Conservation (phyloP, 2,797 vertebrate genomes). For the Typhlichthys subterraneus region DNA sequence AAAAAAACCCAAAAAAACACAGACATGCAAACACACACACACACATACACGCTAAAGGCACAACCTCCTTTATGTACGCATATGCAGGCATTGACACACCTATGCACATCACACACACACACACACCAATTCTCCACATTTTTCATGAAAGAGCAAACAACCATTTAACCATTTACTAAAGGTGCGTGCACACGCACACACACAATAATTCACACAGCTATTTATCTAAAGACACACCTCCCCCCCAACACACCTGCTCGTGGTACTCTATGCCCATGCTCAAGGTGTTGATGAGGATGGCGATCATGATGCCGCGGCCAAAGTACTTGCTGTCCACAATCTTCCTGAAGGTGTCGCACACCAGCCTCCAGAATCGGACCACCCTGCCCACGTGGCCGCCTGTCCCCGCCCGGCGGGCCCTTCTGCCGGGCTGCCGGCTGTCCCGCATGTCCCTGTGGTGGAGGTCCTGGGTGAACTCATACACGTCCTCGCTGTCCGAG, state of each 20-base stretch:
- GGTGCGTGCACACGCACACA: neutral
- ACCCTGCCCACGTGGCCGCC: conserved; percentile 68
- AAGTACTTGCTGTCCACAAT: conserved; percentile 94
- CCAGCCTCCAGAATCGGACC: conserved; percentile 88
- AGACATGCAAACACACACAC: conserved; percentile 4
- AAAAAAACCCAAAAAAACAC: neutral
- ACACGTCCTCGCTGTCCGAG: conserved; percentile 91
- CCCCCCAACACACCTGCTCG: conserved; percentile 70
- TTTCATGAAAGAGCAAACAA: too few relatives aligned
- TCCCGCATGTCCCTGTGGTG: conserved; percentile 84
- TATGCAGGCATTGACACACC: neutral
- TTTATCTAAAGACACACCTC: too few relatives aligned
- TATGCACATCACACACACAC: neutral
- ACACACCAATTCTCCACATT: neutral
- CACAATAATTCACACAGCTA: neutral
- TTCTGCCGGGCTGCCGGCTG: conserved; percentile 75
- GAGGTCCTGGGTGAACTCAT: conserved; percentile 91
- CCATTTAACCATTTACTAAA: too few relatives aligned
- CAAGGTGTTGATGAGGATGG: conserved; percentile 89
- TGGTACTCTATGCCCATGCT: conserved; percentile 93
- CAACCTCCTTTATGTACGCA: too few relatives aligned
- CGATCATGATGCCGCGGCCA: conserved; percentile 89
- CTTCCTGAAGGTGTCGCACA: conserved; percentile 90
- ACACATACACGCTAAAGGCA: neutral
- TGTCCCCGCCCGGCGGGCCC: conserved; percentile 57